Conservation (phyloP, 2,888 invertebrate genomes). For the Protula sp. region DNA sequence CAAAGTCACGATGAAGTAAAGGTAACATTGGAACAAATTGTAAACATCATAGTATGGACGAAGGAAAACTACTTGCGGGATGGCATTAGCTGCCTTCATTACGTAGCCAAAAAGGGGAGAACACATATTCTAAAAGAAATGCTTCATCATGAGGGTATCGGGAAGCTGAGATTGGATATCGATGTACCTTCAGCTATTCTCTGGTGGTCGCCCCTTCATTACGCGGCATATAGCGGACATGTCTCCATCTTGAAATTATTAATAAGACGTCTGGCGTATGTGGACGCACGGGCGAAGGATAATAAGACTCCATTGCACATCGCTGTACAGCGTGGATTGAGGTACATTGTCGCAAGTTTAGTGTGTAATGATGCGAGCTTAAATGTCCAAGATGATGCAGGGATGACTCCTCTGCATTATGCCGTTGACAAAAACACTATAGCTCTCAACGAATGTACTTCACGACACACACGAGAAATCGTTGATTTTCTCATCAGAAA, state of each 20-base stretch:
- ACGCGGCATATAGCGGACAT: background rate
- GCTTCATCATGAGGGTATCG: background rate
- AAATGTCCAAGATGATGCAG: background rate
- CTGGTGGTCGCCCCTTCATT: background rate
- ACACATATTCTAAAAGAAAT: background rate
- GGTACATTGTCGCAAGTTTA: background rate
- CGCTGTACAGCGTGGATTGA: background rate
- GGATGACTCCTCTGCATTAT: background rate
- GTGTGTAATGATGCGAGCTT: background rate
- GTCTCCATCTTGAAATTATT: background rate
- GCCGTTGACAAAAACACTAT: too few species aligned
- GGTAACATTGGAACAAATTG: too few species aligned
- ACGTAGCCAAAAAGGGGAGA: background rate
- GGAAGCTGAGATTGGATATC: background rate
- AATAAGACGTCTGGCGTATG: background rate
- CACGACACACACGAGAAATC: background rate
- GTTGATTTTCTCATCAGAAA: background rate
- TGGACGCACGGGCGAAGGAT: background rate
- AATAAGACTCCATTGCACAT: background rate
- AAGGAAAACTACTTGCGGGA: background rate
- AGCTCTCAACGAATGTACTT: background rate
- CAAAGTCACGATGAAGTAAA: too few species aligned
- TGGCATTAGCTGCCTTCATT: background rate
- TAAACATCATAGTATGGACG: background rate
- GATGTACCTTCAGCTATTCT: background rate